These are phyloP conservation scores for Tragelaphus oryx DNA, from an alignment of 2,797 vertebrate species.

Conservation along the genomic window DNA sequence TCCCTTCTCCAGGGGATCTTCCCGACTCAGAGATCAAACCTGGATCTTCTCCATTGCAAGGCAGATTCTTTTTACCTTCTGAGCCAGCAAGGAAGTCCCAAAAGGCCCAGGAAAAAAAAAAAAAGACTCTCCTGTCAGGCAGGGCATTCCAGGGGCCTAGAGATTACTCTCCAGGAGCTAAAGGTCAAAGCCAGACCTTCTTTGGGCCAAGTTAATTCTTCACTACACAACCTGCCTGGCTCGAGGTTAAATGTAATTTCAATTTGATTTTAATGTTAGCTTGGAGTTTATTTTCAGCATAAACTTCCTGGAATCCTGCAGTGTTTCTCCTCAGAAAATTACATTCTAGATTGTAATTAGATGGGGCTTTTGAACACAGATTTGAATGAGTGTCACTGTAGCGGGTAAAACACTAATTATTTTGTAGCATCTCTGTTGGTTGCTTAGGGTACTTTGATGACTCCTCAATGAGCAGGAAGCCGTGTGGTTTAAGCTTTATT, in stretches of 20 bases:
- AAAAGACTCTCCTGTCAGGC: neutral
- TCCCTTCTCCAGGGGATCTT: neutral
- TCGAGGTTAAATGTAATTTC: neutral
- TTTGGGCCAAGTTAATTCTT: neutral
- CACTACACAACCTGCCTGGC: neutral
- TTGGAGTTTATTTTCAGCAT: constrained; percentile 41
- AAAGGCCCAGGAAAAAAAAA: neutral
- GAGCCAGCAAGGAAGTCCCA: neutral
- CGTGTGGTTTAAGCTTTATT: neutral
- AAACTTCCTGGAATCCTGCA: neutral
- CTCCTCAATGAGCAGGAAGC: neutral
- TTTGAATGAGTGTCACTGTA: constrained; percentile 14
- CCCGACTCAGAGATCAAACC: neutral
- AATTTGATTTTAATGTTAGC: constrained; percentile 13
- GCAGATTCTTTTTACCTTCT: neutral
- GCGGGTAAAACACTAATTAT: constrained; percentile 45
- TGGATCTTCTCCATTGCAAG: neutral
- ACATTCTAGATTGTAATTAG: constrained; percentile 19
- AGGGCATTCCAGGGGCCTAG: neutral
- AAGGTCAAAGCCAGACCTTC: neutral
- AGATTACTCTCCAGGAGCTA: neutral
- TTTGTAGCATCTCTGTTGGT: neutral
- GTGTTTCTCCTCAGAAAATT: constrained; percentile 47
- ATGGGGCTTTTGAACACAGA: constrained; percentile 21
- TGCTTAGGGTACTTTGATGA: neutral